Percentiles rank a stretch among this genome's conserved stretches.
Evolutionary conservation across 2,797 vertebrate species (phyloP).

Genomic region (Rhyacichthys aspro): DNA sequence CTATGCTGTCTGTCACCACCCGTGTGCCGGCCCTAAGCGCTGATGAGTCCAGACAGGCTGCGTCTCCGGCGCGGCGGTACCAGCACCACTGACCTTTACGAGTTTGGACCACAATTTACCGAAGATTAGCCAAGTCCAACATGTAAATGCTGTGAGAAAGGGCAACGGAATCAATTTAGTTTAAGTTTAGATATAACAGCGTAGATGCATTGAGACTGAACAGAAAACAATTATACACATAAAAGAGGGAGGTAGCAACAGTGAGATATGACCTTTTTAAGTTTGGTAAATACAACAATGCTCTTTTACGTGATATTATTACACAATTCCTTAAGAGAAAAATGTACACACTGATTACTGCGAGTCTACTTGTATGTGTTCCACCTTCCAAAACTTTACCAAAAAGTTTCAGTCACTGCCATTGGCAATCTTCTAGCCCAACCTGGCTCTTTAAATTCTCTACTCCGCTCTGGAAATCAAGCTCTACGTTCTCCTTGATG

Average conservation of each 20-base stretch:
- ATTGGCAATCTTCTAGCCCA: conserved; percentile 23
- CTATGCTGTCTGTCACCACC: conserved; percentile 80
- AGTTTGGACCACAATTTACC: conserved; percentile 70
- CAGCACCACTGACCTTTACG: conserved; percentile 72
- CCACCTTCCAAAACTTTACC: neutral
- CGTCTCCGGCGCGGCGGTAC: conserved; percentile 53
- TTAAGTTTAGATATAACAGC: conserved; percentile 52
- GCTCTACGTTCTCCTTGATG: conserved; percentile 46
- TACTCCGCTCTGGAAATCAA: conserved; percentile 24
- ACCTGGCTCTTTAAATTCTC: conserved; percentile 37
- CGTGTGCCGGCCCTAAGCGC: conserved; percentile 53
- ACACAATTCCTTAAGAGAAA: neutral
- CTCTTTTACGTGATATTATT: conserved; percentile 19
- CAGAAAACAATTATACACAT: conserved; percentile 55
- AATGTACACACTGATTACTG: neutral
- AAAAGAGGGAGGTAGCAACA: conserved; percentile 16
- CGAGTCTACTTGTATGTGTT: neutral
- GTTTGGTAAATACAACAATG: conserved; percentile 33
- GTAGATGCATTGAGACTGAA: conserved; percentile 41
- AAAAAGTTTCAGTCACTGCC: conserved; percentile 12
- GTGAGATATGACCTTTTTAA: conserved; percentile 48
- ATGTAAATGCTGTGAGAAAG: conserved; percentile 76
- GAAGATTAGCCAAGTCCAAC: conserved; percentile 65
- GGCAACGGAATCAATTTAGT: conserved; percentile 71
- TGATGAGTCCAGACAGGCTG: conserved; percentile 73